Evolutionary conservation across 2,888 invertebrate species (phyloP).

Genomic region (Drosophila lacicola): DNA sequence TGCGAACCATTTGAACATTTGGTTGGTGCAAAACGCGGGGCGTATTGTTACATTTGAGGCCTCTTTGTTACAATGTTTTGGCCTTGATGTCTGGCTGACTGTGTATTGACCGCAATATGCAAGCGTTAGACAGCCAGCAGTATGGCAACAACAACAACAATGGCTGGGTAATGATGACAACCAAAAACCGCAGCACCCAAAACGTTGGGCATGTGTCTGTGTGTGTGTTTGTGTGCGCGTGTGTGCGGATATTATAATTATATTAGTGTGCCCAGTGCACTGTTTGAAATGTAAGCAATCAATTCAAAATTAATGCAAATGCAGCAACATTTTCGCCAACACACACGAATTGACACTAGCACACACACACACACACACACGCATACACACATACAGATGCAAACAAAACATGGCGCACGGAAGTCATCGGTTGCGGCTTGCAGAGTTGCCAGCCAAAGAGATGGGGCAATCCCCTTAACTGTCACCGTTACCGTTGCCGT

Average conservation of each 20-base stretch:
- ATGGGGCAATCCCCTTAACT: slow-evolving; percentile 27
- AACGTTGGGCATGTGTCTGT: slow-evolving; percentile 34
- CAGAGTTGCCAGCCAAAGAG: slow-evolving; percentile 56
- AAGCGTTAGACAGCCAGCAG: slow-evolving; percentile 36
- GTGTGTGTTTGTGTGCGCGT: slow-evolving; percentile 6
- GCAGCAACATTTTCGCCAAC: slow-evolving; percentile 69
- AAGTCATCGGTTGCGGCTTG: slow-evolving; percentile 77
- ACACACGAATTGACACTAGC: slow-evolving; percentile 10
- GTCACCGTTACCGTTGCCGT: slow-evolving; percentile 37
- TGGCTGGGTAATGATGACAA: slow-evolving; percentile 79
- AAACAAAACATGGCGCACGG: slow-evolving; percentile 77
- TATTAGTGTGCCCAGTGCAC: slow-evolving; percentile 67
- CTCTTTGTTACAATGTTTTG: slow-evolving; percentile 45
- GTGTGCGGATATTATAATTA: slow-evolving; percentile 74
- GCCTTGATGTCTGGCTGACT: slow-evolving; percentile 62
- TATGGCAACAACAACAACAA: slow-evolving; percentile 58
- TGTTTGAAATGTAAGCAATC: slow-evolving; percentile 77
- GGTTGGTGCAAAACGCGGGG: not conserved
- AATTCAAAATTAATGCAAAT: slow-evolving; percentile 82
- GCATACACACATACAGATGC: slow-evolving; percentile 32
- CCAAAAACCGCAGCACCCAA: slow-evolving; percentile 67
- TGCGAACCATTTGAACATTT: slow-evolving; percentile 15
- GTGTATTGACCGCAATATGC: slow-evolving; percentile 68
- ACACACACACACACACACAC: slow-evolving; percentile 9
- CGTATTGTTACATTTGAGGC: slow-evolving; percentile 23